Base-by-base conservation (phyloP, 2,888 invertebrate genomes). In the Ceraclea dissimilis region DNA sequence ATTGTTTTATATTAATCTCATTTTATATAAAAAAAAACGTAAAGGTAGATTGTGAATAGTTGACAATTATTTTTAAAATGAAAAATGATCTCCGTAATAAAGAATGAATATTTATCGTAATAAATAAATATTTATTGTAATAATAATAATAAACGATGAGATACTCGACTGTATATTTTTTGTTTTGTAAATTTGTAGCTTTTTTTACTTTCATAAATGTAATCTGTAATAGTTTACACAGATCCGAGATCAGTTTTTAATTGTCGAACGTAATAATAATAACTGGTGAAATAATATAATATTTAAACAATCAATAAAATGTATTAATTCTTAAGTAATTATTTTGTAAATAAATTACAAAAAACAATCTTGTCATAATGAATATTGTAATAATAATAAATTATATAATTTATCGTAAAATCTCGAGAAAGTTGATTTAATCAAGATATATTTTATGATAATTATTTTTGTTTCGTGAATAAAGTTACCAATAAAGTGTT, bases 391-490 rank as follows among this genome's bases (percentile, higher is more conserved):
- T 26, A 26, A 26, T 26, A 6, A 6, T 26, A 26, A 26, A 26
- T 26, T 26, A 4, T 26, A n/a, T n/a, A n/a, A n/a, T n/a, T n/a
- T n/a, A n/a, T n/a, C n/a, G n/a, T n/a, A n/a, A n/a, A n/a, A n/a
- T 26, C 26, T 6, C 5, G 26, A 26, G 4, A 26, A 39, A 8
- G 13, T 39, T 39, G 39, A 39, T 39, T 39, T 39, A 16, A 39
- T 39, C 39, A 39, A 39, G 16, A 39, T 39, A 39, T 39, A 39
- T 39, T 39, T 39, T 39, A 39, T 39, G 39, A 39, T 39, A 39
- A 8, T 39, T 13, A 8, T 39, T 39, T n/a, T 39, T 16, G 39
- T 39, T 39, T 39, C 13, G 39, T 39, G 39, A 39, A 26, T 26
- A 26, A 39, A 39, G 39, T 39, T 39, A 39, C 39, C 39, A 39